A percentile compares a stretch with the other conserved stretches of the same genome.
Evolutionary conservation across 2,113 vertebrate species (phyloP).

Genomic region (Taxidea taxus): DNA sequence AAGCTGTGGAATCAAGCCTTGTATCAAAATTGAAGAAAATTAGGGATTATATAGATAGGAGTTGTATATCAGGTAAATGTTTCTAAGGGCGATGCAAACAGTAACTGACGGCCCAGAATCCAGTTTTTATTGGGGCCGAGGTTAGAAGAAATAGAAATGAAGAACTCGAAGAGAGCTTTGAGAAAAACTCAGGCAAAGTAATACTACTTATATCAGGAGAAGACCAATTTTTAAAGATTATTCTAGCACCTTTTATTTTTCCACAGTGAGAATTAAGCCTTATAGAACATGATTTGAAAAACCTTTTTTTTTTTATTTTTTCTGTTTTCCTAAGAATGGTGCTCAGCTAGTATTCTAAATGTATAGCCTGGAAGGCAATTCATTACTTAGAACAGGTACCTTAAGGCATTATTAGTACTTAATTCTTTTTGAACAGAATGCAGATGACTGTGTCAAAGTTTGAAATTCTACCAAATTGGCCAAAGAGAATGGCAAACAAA

Average conservation of each 20-base stretch:
- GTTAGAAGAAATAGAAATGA: background rate
- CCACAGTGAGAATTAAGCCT: background rate
- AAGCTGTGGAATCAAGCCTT: background rate
- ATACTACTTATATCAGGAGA: background rate
- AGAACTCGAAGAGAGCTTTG: background rate
- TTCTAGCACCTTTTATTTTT: background rate
- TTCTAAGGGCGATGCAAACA: background rate
- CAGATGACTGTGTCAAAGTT: background rate
- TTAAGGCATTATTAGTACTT: background rate
- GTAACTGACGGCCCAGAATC: background rate
- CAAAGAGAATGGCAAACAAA: background rate
- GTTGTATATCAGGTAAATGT: background rate
- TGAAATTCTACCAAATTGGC: background rate
- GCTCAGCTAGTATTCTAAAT: background rate
- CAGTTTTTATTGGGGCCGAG: background rate
- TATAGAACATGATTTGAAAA: background rate
- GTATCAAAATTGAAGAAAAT: background rate
- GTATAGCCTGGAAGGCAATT: background rate
- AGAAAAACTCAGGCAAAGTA: background rate
- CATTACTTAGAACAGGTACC: background rate
- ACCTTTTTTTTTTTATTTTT: background rate
- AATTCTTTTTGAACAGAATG: background rate
- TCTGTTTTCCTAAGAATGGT: background rate
- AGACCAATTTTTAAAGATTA: background rate
- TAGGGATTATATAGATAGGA: background rate